phyloP scores from a whole-genome alignment of 2,797 vertebrate species.

The Carcharodon carcharias region DNA sequence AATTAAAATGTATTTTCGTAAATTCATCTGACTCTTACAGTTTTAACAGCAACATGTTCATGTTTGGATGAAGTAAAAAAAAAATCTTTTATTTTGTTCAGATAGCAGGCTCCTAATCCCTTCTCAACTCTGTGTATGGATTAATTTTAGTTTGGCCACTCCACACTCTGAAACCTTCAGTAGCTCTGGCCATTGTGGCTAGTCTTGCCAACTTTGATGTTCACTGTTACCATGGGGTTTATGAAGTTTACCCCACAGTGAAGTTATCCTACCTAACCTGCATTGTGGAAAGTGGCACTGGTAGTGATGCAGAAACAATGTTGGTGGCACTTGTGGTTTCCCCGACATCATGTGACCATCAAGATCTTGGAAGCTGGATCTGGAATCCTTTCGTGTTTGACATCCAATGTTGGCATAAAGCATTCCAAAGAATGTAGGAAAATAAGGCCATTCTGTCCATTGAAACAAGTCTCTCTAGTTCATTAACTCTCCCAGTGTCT shows the following conservation, averaged over 20 bases:
- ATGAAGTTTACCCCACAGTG: neutral
- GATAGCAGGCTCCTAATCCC: neutral
- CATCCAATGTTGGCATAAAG: neutral
- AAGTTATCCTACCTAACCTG: neutral
- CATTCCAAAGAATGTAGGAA: neutral
- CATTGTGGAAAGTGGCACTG: neutral
- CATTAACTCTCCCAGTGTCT: neutral
- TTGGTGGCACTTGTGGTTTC: neutral
- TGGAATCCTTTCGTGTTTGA: neutral
- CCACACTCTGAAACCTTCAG: neutral
- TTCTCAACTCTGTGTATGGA: neutral
- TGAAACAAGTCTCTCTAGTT: neutral
- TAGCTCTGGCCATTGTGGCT: neutral
- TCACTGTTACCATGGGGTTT: neutral
- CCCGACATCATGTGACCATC: neutral
- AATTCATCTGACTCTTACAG: neutral
- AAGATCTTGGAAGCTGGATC: neutral
- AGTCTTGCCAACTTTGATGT: neutral
- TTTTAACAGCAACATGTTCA: neutral
- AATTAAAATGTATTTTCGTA: neutral
- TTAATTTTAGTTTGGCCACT: neutral
- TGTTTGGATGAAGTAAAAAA: neutral
- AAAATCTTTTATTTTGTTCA: neutral
- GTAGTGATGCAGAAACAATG: neutral
- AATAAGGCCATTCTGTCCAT: neutral